Base-by-base conservation (phyloP, 2,888 invertebrate genomes). In the Muscina levida region DNA sequence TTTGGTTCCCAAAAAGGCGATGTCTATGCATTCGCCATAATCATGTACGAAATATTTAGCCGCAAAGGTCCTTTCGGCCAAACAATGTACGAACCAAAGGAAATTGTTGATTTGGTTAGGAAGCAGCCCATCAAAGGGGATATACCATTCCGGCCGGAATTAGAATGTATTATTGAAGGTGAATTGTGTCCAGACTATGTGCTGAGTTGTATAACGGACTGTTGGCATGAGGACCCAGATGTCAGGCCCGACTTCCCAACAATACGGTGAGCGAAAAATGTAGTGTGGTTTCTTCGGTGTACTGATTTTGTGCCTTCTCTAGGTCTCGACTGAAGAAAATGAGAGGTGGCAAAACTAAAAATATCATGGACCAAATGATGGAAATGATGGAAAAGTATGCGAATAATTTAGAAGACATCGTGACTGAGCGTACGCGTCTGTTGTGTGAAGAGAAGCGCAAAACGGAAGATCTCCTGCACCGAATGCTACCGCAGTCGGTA, bases 361-460 rank as follows among this genome's bases (percentile, higher is more conserved):
- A 97, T 89, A 97, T 97, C 85, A 96, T 97, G 96, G 97, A 98
- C 91, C 97, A 97, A 92, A 97, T 98, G 97, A 97, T 98, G 95
- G 95, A 96, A 86, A 97, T 97, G 96, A 97, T 98, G 97, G 98
- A 97, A 90, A 97, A 96, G 88, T 97, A 98, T 91, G 97, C 97
- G 77, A 96, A 96, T 90, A 96, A 98, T 92, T 93, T 98, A 91
- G 98, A 98, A 91, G 97, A 97, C 90, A 93, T 98, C 91, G 98
- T 98, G 88, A 95, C 93, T 87, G 97, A 98, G 91, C 93, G 98
- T 87, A 98, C 98, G 83, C 94, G 95, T 88, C 93, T 97, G 87
- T 92, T 98, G 87, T 94, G 94, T 87, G 97, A 97, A 91, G 97
- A 98, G 90, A 97, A 98, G 90, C 95, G 96, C 90, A 97, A 97